phyloP scores from a whole-genome alignment of 2,113 vertebrate species.

The Halcyon senegalensis region DNA sequence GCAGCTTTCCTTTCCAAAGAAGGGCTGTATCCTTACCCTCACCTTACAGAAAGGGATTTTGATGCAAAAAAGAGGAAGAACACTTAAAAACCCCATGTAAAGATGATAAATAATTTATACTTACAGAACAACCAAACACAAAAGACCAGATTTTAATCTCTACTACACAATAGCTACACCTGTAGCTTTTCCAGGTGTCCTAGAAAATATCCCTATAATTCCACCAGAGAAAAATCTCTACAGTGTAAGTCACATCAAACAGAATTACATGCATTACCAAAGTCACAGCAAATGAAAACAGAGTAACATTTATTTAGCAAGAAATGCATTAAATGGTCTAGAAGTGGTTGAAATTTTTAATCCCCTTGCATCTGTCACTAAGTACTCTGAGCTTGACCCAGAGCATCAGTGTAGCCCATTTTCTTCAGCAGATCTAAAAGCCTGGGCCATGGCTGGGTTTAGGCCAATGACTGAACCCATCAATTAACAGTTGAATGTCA shows the following conservation, averaged over 20 bases:
- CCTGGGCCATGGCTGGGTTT: not conserved
- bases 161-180: not conserved
- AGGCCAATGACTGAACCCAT: not conserved
- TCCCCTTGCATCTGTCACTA: not conserved
- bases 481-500: not conserved
- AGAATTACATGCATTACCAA: not conserved
- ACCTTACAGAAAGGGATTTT: not conserved
- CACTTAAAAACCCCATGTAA: not conserved
- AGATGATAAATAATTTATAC: not conserved
- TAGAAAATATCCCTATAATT: not conserved
- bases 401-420: not conserved
- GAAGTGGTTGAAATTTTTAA: not conserved
- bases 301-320: not conserved
- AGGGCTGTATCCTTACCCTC: not conserved
- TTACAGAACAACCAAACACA: not conserved
- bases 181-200: not conserved
- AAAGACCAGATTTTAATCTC: constrained; percentile 15
- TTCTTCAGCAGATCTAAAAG: not conserved
- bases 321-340: not conserved
- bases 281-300: not conserved
- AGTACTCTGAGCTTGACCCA: not conserved
- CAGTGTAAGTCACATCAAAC: not conserved
- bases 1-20: constrained; percentile 3
- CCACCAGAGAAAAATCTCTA: not conserved
- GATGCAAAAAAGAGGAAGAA: not conserved